phyloP scores from a whole-genome alignment of 2,113 vertebrate genomes.

The Laterallus jamaicensis region DNA sequence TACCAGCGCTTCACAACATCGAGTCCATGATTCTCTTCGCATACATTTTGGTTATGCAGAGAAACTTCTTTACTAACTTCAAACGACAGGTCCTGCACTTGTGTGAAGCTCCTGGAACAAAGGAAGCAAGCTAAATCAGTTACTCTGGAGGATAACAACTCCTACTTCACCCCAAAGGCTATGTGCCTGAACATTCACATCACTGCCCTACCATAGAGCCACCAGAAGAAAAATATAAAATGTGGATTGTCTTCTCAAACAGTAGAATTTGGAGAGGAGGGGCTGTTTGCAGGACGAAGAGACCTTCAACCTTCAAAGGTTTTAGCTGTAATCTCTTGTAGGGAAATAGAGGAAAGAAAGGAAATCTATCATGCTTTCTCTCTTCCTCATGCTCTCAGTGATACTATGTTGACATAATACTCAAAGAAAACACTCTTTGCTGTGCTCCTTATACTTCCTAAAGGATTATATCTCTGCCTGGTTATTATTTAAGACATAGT shows the following conservation, averaged over 20 bases:
- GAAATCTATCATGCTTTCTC: background rate
- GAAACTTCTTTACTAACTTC: slow-evolving; percentile 76
- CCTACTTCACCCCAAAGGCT: background rate
- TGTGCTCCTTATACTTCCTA: background rate
- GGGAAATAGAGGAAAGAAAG: background rate
- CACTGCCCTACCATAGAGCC: background rate
- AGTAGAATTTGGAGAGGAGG: background rate
- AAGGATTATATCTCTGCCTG: background rate
- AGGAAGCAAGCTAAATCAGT: background rate
- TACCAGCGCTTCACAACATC: slow-evolving; percentile 60
- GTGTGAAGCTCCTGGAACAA: slow-evolving; percentile 61
- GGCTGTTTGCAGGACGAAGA: background rate
- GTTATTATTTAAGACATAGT: background rate
- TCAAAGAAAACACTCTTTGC: background rate
- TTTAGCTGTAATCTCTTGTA: background rate
- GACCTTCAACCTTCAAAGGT: background rate
- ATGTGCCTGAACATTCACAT: accelerated
- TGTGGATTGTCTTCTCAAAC: background rate
- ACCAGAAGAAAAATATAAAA: background rate
- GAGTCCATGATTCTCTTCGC: slow-evolving; percentile 59
- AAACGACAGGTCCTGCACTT: slow-evolving; percentile 75
- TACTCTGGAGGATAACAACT: background rate
- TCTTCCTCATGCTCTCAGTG: background rate
- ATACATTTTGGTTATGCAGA: slow-evolving; percentile 63
- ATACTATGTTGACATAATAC: background rate